phyloP scores from a whole-genome alignment of 2,888 invertebrate species.

The Epistrophe grossulariae region DNA sequence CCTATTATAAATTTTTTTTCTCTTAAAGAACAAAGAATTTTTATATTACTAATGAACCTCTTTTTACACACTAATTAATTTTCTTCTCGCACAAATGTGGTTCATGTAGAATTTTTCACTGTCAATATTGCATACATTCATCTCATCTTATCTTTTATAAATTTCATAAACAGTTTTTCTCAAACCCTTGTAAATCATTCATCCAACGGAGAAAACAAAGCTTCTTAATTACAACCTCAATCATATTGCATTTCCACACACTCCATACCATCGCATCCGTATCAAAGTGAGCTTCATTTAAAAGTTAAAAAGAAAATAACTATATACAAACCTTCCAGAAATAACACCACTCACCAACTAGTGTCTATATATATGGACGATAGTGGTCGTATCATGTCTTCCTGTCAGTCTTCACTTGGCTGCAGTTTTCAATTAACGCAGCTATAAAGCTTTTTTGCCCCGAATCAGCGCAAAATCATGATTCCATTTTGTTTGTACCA shows the following conservation, averaged over 20 bases:
- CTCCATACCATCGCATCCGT: background rate
- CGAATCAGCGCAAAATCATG: constrained; percentile 24
- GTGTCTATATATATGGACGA: background rate
- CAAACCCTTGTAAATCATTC: constrained; percentile 9
- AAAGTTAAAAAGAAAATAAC: constrained; percentile 28
- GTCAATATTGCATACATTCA: background rate
- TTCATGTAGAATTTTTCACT: background rate
- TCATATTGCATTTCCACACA: background rate
- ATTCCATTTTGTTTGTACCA: constrained; percentile 8
- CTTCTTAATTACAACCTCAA: constrained; percentile 27
- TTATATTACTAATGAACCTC: background rate
- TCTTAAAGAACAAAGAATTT: background rate
- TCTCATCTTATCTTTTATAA: background rate
- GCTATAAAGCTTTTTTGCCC: constrained; percentile 13
- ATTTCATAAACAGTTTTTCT: constrained; percentile 1
- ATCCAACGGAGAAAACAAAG: background rate
- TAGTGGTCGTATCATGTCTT: constrained; percentile 3
- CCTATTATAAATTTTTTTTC: no score
- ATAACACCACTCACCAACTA: background rate
- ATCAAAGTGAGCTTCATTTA: background rate
- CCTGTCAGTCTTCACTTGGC: constrained; percentile 12
- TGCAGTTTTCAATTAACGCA: constrained; percentile 31
- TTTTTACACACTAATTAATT: background rate
- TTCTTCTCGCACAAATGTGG: background rate
- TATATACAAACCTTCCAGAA: background rate